Conservation (phyloP, 2,888 invertebrate genomes). For the Caenorhabditis sp. region DNA sequence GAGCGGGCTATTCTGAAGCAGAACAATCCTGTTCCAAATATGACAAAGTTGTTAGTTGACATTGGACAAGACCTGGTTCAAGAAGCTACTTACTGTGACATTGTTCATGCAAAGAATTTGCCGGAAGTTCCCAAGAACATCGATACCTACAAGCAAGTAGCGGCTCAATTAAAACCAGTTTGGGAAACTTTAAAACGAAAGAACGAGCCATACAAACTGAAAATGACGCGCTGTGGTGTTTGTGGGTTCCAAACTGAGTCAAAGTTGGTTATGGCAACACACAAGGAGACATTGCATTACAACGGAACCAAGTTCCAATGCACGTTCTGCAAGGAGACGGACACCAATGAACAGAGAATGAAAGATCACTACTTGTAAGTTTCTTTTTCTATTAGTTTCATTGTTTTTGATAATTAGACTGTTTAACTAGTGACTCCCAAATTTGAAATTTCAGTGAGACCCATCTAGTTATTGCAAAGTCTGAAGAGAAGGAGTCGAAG, state of each 20-base stretch:
- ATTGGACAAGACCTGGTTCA: constrained; percentile 83
- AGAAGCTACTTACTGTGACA: constrained; percentile 82
- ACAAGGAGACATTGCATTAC: constrained; percentile 76
- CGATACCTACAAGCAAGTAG: constrained; percentile 82
- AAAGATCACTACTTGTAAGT: constrained; percentile 79
- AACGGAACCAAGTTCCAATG: constrained; percentile 76
- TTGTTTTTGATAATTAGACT: too few species aligned
- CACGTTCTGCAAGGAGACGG: constrained; percentile 79
- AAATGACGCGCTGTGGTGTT: constrained; percentile 72
- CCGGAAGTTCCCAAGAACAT: constrained; percentile 82
- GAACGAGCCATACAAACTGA: constrained; percentile 80
- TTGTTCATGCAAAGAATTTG: constrained; percentile 81
- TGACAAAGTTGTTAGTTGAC: constrained; percentile 80
- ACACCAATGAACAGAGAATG: constrained; percentile 81
- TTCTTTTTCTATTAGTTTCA: neutral
- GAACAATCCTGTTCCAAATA: constrained; percentile 75
- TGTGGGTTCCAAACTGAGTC: constrained; percentile 82
- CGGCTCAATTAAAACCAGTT: constrained; percentile 81
- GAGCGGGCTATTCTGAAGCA: constrained; percentile 76
- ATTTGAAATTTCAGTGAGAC: constrained; percentile 70
- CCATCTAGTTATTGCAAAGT: constrained; percentile 75
- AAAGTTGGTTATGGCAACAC: constrained; percentile 71
- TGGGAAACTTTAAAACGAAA: constrained; percentile 79
- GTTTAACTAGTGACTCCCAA: neutral
- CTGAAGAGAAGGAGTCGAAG: constrained; percentile 76